phyloP scores from a whole-genome alignment of 2,888 invertebrate genomes.

The Eulithis prunata region DNA sequence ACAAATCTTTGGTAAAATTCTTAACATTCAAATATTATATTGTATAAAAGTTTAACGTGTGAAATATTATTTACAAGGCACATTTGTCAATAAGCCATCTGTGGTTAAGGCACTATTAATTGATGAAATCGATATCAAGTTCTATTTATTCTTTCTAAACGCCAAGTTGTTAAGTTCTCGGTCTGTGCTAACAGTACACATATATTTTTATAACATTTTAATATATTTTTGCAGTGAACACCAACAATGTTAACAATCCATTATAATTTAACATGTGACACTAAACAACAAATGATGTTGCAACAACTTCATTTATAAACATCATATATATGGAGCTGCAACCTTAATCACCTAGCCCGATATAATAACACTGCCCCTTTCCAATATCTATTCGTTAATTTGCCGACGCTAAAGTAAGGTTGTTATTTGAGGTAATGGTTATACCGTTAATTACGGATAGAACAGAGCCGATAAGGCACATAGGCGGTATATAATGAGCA shows the following conservation, averaged over 20 bases:
- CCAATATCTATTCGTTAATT: conserved; percentile 23
- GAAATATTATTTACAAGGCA: conserved; percentile 34
- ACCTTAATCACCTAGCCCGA: conserved; percentile 16
- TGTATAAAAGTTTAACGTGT: conserved; percentile 22
- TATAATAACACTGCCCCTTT: conserved; percentile 12
- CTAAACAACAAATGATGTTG: conserved; percentile 24
- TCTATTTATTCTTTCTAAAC: background rate
- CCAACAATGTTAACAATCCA: conserved; percentile 29
- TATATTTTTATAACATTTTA: background rate
- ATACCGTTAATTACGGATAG: conserved; percentile 19
- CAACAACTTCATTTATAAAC: conserved; percentile 21
- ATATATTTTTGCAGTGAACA: conserved; percentile 26
- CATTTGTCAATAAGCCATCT: conserved; percentile 29
- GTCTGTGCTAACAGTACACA: conserved; percentile 6
- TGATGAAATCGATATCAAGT: conserved; percentile 9
- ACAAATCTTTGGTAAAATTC: conserved; percentile 59
- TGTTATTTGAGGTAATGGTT: conserved; percentile 35
- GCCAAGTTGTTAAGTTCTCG: conserved; percentile 12
- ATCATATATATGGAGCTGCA: conserved; percentile 18
- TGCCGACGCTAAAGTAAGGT: conserved; percentile 23
- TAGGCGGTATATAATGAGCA: conserved; percentile 41
- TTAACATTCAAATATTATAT: conserved; percentile 31
- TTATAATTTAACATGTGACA: conserved; percentile 23
- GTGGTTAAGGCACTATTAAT: conserved; percentile 35
- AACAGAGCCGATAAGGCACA: conserved; percentile 28